Conservation (phyloP, 2,888 invertebrate species). For the Caenorhabditis sp. region DNA sequence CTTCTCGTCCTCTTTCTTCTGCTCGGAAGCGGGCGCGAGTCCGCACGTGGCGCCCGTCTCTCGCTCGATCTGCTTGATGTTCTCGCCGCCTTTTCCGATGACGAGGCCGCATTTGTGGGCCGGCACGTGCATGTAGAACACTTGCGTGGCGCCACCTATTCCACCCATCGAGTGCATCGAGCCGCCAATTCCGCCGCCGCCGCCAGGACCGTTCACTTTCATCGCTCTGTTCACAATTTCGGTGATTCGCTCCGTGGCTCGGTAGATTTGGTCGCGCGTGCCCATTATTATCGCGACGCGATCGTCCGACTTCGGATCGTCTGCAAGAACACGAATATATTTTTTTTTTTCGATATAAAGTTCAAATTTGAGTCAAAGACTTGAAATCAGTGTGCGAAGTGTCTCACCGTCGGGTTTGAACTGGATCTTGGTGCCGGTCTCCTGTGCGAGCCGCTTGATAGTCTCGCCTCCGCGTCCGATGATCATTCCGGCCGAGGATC, state of each 20-base stretch:
- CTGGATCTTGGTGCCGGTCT: constrained; percentile 93
- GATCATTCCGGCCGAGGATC: constrained; percentile 93
- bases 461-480: constrained; percentile 98
- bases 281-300: constrained; percentile 92
- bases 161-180: not conserved
- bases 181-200: not conserved
- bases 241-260: constrained; percentile 74
- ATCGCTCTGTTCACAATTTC: constrained; percentile 69
- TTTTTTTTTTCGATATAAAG: not conserved
- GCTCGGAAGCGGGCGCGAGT: constrained; percentile 89
- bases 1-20: constrained; percentile 86
- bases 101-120: constrained; percentile 96
- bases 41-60: constrained; percentile 96
- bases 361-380: not conserved
- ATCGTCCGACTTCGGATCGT: constrained; percentile 90
- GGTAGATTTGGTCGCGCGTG: constrained; percentile 84
- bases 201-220: constrained; percentile 21
- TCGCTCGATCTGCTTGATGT: constrained; percentile 85
- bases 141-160: constrained; percentile 21
- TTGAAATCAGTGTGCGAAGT: no score
- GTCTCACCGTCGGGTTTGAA: constrained; percentile 85
- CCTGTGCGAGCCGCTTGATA: constrained; percentile 96
- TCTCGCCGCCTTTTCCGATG: constrained; percentile 96
- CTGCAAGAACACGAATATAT: constrained; percentile 5
- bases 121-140: constrained; percentile 84